phyloP scores from a whole-genome alignment of 2,797 vertebrate species.

The Ptychobarbus kaznakovi region DNA sequence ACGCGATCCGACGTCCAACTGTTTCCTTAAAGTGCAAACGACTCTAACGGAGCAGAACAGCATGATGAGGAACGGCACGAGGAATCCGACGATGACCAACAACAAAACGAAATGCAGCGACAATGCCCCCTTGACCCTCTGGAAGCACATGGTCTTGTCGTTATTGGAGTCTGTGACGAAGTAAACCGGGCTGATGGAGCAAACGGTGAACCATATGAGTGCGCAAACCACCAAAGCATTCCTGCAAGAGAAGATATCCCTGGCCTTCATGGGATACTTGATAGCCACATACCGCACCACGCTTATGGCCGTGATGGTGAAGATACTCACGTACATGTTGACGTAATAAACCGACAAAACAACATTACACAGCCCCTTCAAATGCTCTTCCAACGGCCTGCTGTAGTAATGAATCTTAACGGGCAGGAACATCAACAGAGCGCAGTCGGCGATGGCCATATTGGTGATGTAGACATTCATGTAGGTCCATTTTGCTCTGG shows the following conservation, averaged over 20 bases:
- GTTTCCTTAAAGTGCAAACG: constrained; percentile 34
- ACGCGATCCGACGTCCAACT: neutral
- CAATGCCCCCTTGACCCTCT: neutral
- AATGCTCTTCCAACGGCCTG: fast-evolving
- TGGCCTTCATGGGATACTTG: constrained; percentile 51
- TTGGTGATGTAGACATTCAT: constrained; percentile 58
- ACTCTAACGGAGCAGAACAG: constrained; percentile 46
- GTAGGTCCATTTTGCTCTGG: constrained; percentile 41
- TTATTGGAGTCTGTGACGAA: neutral
- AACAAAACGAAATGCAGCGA: constrained; percentile 43
- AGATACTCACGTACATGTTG: constrained; percentile 65
- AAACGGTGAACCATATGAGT: constrained; percentile 38
- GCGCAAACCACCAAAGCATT: constrained; percentile 52
- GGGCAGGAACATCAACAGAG: constrained; percentile 73
- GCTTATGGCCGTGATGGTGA: constrained; percentile 47
- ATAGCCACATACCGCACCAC: constrained; percentile 60
- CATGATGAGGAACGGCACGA: constrained; percentile 50
- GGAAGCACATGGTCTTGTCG: constrained; percentile 35
- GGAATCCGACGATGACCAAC: constrained; percentile 49
- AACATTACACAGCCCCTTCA: constrained; percentile 12
- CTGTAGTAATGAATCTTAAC: constrained; percentile 58
- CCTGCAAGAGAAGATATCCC: constrained; percentile 14
- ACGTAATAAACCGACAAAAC: constrained; percentile 49
- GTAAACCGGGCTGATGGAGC: constrained; percentile 25
- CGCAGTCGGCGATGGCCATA: constrained; percentile 59